Base-by-base conservation (phyloP, 2,113 vertebrate species). In the Saimiri boliviensis region DNA sequence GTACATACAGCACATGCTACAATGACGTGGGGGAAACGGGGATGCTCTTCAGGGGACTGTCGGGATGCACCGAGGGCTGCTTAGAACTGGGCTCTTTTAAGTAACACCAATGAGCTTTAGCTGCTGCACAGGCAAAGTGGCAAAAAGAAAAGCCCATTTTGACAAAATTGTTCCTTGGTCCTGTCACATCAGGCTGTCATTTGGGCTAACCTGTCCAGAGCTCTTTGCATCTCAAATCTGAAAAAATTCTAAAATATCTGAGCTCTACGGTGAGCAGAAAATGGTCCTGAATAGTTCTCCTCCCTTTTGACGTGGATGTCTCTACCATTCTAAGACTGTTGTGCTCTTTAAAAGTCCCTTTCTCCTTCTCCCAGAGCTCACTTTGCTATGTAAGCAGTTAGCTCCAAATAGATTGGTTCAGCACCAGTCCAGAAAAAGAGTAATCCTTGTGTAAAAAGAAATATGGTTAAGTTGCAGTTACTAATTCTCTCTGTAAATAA, bases 331-430 rank as follows among this genome's bases (percentile, higher is more conserved):
- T 71, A 42, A 96, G 37, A 76, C 42, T 40, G 30, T 35, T 7
- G 40, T 71, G n/a, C 58, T 86, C 17, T 60, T 87, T 70, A 21
- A 92, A 73, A 80, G 7, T 54, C 79, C n/a, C 63, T 60, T 89
- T 88, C 93, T 71, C 86, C 82, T 90, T 23, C 17, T 58, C 30
- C 63, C 63, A 17, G 25, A 66, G n/a, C 37, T 91, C 49, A 40
- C 25, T 42, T 86, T 86, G 73, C 60, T 68, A 13, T 70, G 68
- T 91, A 45, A 87, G 71, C 52, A 88, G 35, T 89, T 85, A 93
- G 58, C 76, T 97, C 66, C 89, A 95, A 96, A 68, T 52, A 95
- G 88, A 70, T 32, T 6, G 14, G 35, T 58, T 96, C 70, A 56
- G 73, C 35, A 14, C n/a, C 1, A 1, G n/a, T 82, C 73, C 52